Evolutionary conservation across 2,888 invertebrate genomes (phyloP), one percentile per base, ranked within the genome.

Genomic region (Spodoptera littoralis): DNA sequence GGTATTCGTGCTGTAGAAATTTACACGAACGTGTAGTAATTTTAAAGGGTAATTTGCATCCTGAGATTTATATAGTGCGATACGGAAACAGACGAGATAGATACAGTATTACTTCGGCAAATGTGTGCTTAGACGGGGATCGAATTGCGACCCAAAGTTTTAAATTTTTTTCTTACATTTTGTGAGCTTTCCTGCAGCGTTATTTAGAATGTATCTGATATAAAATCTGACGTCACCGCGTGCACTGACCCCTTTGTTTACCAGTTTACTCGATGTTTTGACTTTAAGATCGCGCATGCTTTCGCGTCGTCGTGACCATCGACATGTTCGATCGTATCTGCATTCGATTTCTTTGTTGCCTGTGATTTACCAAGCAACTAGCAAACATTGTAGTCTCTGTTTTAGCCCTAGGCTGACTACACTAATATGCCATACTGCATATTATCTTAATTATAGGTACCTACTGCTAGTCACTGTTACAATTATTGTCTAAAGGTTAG

Each of bases 211-310:
- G 64, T 65, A 46, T 72, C 62, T 73, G 67, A 71, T 77, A 70
- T 69, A 63, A 70, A 76, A 76, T 71, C 48, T 66, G 69, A 54
- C 69, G 65, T 64, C 63, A 49, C 59, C 59, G 70, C 75, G 83
- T 75, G 59, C 82, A 70, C 65, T 83, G 80, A 84, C 82, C 83
- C 75, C 55, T 79, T 73, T 81, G 80, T 80, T 80, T 80, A 73
- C 69, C 58, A 59, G 54, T 80, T 80, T 80, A 73, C 69, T 57
- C 60, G 54, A 64, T 53, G 59, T 73, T 83, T 77, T 79, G 73
- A 76, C 73, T 79, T 78, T 72, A 63, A 59, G 58, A 71, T 63
- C 58, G 65, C 67, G 60, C 62, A 59, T 70, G 63, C 54, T 70
- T 73, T 74, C 59, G 56, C 52, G 48, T 63, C 58, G 59, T 73